Base-by-base conservation (phyloP, 2,113 vertebrate genomes). In the Neolamprologus ventralis region DNA sequence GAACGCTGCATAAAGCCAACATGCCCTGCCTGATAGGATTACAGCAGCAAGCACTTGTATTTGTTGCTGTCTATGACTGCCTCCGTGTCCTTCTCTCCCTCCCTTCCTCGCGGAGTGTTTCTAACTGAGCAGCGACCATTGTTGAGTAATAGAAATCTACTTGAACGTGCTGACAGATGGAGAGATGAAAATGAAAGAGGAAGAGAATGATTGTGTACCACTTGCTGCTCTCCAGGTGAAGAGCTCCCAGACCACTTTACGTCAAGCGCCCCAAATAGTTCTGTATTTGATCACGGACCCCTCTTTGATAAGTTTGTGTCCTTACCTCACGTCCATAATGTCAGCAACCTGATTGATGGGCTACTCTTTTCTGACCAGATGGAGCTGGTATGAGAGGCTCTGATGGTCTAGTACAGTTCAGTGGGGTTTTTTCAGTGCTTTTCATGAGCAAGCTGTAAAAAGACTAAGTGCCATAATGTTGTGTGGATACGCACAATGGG, bases 1-100 rank as follows among this genome's bases (percentile, higher is more conserved):
- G n/a, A 57, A 78, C 26, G 51, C 80, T 40, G 47, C 86, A 28
- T 65, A 85, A 49, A 80, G 73, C 73, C 78, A 79, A 53, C 80
- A 26, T 78, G 45, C 63, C 85, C 85, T 51, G 86, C 78, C 89
- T 92, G 90, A 93, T 87, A 86, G 92, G 91, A 93, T 91, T 92
- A 94, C 85, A 92, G 85, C 86, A 31, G 82, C 87, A 88, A 82
- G 80, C 33, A 47, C 86, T 68, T 87, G 78, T 86, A 83, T 92
- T 85, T 88, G 85, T 86, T 54, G 49, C 68, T 83, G 65, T 85
- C 75, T 80, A 11, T 79, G 21, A 42, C 80, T 83, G 82, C 8
- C 19, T 51, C 7, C 26, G 45, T 51, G 21, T 75, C 80, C 26
- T 31, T 7, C 86, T 54, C 75, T 14, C 57, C 49, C 65, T 55